Evolutionary conservation across 2,888 invertebrate genomes (phyloP), one percentile per base, ranked within the genome.

Genomic region (Sminthurinus aureus): DNA sequence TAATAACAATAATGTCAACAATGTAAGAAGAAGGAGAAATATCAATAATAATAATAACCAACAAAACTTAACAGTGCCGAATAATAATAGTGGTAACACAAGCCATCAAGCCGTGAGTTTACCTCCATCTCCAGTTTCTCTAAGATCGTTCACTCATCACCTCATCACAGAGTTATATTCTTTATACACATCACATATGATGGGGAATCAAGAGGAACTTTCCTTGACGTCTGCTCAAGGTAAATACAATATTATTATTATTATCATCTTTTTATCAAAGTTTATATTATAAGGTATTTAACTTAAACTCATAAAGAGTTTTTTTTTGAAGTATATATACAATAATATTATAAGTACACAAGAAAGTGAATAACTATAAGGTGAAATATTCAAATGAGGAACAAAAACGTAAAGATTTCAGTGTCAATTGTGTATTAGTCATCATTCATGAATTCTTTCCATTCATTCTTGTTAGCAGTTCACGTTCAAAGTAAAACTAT

Each of bases 91-190:
- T 11, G n/a, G n/a, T n/a, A n/a, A n/a, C n/a, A n/a, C n/a, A n/a
- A n/a, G n/a, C n/a, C 8, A 52, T 52, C 52, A 52, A 13, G 9
- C 8, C 8, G 52, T 52, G 52, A 52, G 8, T 52, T 38, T 11
- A 66, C 18, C 69, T 75, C 0, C 18, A 8, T 13, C 6, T 50
- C 77, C 51, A 26, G 18, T 82, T n/a, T 50, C 22, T 52, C 12
- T 77, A 22, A 13, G 67, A 6, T 67, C 77, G 3, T 82, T 82
- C 71, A n/a, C 77, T 20, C 69, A 76, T 71, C 82, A 77, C 52
- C 20, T 82, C 2, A 77, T 82, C n/a, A n/a, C 18, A 1, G 82
- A 82, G 77, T 51, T 82, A 2, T 82, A 77, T 15, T 66, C 24
- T n/a, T 52, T 82, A 2, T 82, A 82, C 38, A 66, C 69, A 50